Conservation (phyloP, 2,797 vertebrate genomes). For the Phataginus tetradactyla region DNA sequence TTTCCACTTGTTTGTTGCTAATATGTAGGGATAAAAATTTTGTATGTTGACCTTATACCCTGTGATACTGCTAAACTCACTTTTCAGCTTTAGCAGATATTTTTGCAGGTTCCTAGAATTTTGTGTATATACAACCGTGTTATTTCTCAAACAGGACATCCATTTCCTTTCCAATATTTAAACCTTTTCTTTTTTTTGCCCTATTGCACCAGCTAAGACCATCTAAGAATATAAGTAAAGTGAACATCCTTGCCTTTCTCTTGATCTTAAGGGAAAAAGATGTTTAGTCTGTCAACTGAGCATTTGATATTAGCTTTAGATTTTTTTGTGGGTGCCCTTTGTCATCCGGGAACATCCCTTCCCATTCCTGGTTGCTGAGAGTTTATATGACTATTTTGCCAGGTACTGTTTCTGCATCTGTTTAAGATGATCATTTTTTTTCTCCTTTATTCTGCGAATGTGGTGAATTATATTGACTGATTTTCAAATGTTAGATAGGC, state of each 20-base stretch:
- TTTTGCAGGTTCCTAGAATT: not conserved
- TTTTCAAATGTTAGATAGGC: not conserved
- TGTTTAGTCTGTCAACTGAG: not conserved
- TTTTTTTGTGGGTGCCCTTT: not conserved
- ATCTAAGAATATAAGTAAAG: accelerated
- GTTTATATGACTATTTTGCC: not conserved
- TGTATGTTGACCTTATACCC: not conserved
- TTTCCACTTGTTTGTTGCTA: not conserved
- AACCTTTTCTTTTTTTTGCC: not conserved
- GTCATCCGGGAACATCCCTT: not conserved
- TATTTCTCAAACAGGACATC: not conserved
- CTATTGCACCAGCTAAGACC: not conserved
- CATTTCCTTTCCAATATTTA: not conserved
- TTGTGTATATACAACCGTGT: not conserved
- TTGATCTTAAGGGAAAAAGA: not conserved
- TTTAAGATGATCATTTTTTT: not conserved
- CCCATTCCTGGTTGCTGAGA: not conserved
- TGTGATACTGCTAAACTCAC: not conserved
- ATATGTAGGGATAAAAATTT: not conserved
- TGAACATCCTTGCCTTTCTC: not conserved
- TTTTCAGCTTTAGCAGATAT: not conserved
- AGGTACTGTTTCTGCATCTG: not conserved
- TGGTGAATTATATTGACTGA: not conserved
- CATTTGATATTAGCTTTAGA: not conserved
- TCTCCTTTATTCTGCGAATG: too few relatives aligned